phyloP scores from a whole-genome alignment of 2,797 vertebrate genomes.

The Ptychadena robeensis region DNA sequence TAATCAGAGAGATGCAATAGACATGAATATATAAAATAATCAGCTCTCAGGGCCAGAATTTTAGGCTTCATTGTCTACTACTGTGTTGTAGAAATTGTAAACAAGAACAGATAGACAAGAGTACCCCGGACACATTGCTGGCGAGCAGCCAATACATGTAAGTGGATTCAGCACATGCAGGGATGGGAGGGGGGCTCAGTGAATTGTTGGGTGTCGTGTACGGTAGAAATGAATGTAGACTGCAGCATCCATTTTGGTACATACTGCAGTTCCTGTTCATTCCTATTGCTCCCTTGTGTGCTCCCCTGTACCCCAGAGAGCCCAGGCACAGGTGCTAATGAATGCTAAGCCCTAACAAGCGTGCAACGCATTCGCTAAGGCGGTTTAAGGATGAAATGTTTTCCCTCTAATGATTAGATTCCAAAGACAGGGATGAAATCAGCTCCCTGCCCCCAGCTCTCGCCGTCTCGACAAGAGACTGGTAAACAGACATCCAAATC shows the following conservation, averaged over 20 bases:
- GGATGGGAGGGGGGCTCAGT: neutral
- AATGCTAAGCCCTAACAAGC: neutral
- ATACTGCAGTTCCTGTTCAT: neutral
- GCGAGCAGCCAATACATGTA: too few relatives aligned
- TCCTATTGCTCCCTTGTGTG: neutral
- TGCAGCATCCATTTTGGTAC: neutral
- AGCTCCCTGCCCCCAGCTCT: conserved; percentile 10
- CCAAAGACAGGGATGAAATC: conserved; percentile 21
- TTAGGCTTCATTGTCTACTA: neutral
- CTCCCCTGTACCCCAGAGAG: neutral
- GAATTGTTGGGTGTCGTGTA: neutral
- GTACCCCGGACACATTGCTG: neutral
- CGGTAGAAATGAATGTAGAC: neutral
- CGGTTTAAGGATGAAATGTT: conserved; percentile 28
- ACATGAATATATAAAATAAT: too few relatives aligned
- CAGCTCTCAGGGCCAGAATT: neutral
- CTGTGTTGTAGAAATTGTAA: neutral
- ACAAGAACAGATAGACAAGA: neutral
- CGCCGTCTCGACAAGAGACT: conserved; percentile 5
- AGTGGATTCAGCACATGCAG: neutral
- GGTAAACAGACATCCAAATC: conserved; percentile 29
- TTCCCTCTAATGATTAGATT: conserved; percentile 33
- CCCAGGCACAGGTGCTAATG: neutral
- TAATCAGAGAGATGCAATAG: too few relatives aligned
- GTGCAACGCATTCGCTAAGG: neutral